phyloP scores from a whole-genome alignment of 1,140 invertebrate species.

The Neuroterus valhalla region DNA sequence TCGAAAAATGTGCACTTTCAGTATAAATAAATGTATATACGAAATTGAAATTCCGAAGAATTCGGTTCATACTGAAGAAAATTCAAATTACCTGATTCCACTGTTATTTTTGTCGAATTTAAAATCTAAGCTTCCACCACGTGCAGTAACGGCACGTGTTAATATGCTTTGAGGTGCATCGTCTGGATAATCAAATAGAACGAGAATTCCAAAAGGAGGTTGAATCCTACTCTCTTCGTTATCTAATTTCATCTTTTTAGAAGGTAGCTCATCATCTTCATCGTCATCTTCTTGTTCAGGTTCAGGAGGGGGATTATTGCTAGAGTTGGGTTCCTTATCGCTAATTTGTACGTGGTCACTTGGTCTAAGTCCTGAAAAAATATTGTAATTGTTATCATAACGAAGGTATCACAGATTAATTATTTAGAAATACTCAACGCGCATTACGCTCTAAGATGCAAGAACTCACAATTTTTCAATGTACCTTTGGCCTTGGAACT shows the following conservation, averaged over 20 bases:
- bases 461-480: conserved; percentile 73
- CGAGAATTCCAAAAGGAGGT: conserved; percentile 57
- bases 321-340: conserved; percentile 35
- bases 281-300: background rate
- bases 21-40: too few relatives aligned
- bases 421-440: background rate
- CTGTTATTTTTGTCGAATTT: conserved; percentile 38
- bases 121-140: conserved; percentile 52
- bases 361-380: conserved; percentile 43
- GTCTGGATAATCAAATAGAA: conserved; percentile 63
- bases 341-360: conserved; percentile 35
- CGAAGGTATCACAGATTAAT: background rate
- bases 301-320: background rate
- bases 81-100: conserved; percentile 50
- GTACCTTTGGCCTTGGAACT: conserved; percentile 82
- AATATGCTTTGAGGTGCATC: conserved; percentile 59
- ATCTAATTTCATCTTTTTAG: conserved; percentile 52
- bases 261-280: conserved; percentile 37
- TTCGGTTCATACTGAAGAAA: conserved; percentile 42
- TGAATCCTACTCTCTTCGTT: background rate
- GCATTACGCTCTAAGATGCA: conserved; percentile 29
- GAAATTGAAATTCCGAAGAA: background rate
- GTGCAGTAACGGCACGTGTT: conserved; percentile 49
- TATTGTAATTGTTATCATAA: background rate
- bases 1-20: too few relatives aligned